These are phyloP conservation scores for Podarcis lilfordi DNA, from an alignment of 2,797 vertebrate genomes.

Conservation along the genomic window DNA sequence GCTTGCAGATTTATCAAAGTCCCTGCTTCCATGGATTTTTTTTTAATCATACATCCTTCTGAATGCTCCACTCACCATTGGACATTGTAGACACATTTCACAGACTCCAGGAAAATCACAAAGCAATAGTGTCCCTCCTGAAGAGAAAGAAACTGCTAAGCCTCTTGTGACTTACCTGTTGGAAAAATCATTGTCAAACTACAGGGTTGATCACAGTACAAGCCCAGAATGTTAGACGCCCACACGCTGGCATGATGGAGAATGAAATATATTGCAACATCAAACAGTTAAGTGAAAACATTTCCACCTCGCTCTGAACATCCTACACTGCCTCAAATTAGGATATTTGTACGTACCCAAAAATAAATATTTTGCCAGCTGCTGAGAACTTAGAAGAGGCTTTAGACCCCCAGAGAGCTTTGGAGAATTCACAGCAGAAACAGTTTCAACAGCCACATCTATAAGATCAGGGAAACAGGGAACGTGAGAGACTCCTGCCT, in stretches of 20 bases:
- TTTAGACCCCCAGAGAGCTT: slow-evolving; percentile 62
- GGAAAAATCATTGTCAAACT: slow-evolving; percentile 67
- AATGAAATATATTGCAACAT: slow-evolving; percentile 62
- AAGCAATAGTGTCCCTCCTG: neutral
- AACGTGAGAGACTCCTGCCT: neutral
- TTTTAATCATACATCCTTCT: neutral
- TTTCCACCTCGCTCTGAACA: slow-evolving; percentile 59
- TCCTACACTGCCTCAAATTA: slow-evolving; percentile 71
- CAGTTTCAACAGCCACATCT: slow-evolving; percentile 29
- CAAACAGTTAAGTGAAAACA: slow-evolving; percentile 66
- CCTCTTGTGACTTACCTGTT: slow-evolving; percentile 63
- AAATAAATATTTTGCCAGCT: slow-evolving; percentile 75
- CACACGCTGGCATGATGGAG: slow-evolving; percentile 62
- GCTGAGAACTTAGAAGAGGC: slow-evolving; percentile 71
- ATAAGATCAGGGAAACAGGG: neutral
- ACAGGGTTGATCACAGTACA: slow-evolving; percentile 61
- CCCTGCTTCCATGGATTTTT: neutral
- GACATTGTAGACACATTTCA: neutral
- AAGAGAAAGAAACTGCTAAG: neutral
- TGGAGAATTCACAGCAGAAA: slow-evolving; percentile 63
- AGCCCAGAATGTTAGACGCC: slow-evolving; percentile 63
- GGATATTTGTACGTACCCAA: slow-evolving; percentile 70
- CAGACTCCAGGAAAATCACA: neutral
- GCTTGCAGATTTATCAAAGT: neutral
- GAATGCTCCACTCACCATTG: neutral